These are phyloP conservation scores for Carpatolechia fugitivella DNA, from an alignment of 2,888 invertebrate genomes.

Conservation along the genomic window DNA sequence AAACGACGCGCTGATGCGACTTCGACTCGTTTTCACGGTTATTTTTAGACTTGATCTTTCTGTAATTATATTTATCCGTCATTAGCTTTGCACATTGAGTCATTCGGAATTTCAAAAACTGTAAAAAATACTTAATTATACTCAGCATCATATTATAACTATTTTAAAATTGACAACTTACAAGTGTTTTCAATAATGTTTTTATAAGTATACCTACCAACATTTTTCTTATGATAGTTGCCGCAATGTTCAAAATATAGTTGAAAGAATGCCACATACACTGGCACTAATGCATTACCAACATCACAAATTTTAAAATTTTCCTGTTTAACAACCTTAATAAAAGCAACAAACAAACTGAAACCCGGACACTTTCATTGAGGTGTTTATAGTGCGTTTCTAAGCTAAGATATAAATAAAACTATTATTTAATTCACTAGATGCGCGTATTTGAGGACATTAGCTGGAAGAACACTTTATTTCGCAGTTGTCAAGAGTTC, in stretches of 20 bases:
- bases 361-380: slow-evolving; percentile 6
- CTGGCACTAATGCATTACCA: background rate
- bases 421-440: slow-evolving; percentile 48
- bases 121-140: background rate
- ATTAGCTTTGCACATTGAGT: slow-evolving; percentile 8
- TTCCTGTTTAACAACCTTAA: background rate
- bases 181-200: background rate
- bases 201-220: background rate
- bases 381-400: slow-evolving; percentile 9
- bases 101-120: background rate
- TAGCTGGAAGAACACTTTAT: slow-evolving; percentile 12
- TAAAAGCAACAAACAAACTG: slow-evolving; percentile 6
- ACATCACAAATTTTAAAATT: slow-evolving; percentile 1
- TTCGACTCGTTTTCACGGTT: slow-evolving; percentile 10
- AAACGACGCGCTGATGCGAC: slow-evolving; percentile 40
- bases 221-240: background rate
- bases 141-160: background rate
- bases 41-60: slow-evolving; percentile 13
- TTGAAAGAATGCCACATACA: background rate
- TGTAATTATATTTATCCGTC: slow-evolving; percentile 11
- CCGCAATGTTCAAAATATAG: background rate
- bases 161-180: background rate
- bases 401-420: slow-evolving; percentile 36
- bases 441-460: slow-evolving; percentile 32
- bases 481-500: slow-evolving; percentile 8